Conservation (phyloP, 2,113 vertebrate species). For the Lophochroa leadbeateri region DNA sequence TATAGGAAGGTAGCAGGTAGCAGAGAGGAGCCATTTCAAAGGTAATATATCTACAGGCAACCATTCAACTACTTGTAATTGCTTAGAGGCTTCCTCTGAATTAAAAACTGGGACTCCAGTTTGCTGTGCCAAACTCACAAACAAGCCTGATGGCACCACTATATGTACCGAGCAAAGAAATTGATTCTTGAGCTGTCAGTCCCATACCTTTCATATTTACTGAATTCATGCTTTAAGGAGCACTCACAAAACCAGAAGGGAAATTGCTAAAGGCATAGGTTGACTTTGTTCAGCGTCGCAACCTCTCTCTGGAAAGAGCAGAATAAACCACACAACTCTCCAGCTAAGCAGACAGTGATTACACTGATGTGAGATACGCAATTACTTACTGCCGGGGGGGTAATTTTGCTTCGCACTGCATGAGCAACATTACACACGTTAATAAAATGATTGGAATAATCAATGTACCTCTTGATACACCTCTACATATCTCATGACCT, state of each 20-base stretch:
- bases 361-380: not conserved
- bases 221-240: not conserved
- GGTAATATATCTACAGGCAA: not conserved
- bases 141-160: not conserved
- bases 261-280: not conserved
- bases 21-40: not conserved
- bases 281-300: not conserved
- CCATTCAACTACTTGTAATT: not conserved
- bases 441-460: constrained; percentile 5
- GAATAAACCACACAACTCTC: not conserved
- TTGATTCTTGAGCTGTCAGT: not conserved
- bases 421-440: not conserved
- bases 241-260: not conserved
- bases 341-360: constrained; percentile 10
- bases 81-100: not conserved
- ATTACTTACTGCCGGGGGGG: constrained; percentile 4
- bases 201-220: not conserved
- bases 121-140: not conserved
- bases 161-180: not conserved
- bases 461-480: not conserved
- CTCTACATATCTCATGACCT: not conserved
- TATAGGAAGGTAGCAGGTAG: not conserved
- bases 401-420: not conserved
- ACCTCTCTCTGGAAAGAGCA: not conserved
- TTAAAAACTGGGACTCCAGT: not conserved